Conservation (phyloP, 2,797 vertebrate species). For the Ptychobarbus kaznakovi region DNA sequence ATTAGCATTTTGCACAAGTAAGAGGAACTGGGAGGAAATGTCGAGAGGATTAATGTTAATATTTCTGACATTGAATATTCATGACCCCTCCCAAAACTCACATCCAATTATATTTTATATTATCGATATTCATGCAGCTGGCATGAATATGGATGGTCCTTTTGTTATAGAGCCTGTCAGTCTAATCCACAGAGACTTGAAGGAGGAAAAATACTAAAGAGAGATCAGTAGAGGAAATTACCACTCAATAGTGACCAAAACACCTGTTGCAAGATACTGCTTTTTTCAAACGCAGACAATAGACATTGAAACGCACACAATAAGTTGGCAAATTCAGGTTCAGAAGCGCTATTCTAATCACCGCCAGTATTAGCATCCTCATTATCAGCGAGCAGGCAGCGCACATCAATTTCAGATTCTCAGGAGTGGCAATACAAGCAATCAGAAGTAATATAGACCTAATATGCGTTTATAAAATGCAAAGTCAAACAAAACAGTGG, state of each 20-base stretch:
- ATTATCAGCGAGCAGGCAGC: conserved; percentile 35
- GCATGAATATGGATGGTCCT: conserved; percentile 75
- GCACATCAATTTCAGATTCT: conserved; percentile 25
- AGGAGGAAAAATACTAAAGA: background rate
- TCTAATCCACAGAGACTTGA: conserved; percentile 19
- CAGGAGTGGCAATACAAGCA: conserved; percentile 24
- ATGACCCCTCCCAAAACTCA: conserved; percentile 72
- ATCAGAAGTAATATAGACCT: conserved; percentile 14
- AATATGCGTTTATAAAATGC: conserved; percentile 34
- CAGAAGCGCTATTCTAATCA: conserved; percentile 26
- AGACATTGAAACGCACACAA: conserved; percentile 23
- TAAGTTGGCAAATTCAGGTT: conserved; percentile 41
- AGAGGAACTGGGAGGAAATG: conserved; percentile 59
- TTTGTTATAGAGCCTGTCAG: conserved; percentile 69
- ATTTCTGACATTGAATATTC: conserved; percentile 74
- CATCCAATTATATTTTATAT: conserved; percentile 79
- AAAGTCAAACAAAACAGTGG: background rate
- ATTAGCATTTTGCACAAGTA: conserved; percentile 60
- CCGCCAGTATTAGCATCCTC: conserved; percentile 35
- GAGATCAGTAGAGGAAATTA: conserved; percentile 32
- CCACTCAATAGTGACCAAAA: conserved; percentile 48
- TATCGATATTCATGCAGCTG: conserved; percentile 76
- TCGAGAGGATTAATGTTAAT: conserved; percentile 68
- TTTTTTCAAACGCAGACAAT: conserved; percentile 8
- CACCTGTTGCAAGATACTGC: conserved; percentile 43